phyloP scores from a whole-genome alignment of 2,113 vertebrate species.

The Myrmophylax atrothorax region DNA sequence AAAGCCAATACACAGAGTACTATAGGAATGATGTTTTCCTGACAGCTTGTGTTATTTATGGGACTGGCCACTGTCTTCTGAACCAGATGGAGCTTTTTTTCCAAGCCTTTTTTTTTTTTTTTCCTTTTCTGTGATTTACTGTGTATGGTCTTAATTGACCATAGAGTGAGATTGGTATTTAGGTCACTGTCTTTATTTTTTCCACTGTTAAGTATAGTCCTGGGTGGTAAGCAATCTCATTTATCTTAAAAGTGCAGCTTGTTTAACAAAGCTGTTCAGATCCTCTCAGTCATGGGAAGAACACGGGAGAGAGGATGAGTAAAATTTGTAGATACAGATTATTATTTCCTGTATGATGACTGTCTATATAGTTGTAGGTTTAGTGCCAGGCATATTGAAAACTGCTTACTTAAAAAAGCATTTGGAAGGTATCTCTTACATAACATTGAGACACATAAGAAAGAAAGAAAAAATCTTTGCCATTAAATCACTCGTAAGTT shows the following conservation, averaged over 20 bases:
- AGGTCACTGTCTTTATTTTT: not conserved
- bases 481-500: not conserved
- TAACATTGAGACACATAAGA: not conserved
- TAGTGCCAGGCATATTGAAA: not conserved
- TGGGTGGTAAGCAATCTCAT: not conserved
- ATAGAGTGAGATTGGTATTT: not conserved
- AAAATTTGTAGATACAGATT: not conserved
- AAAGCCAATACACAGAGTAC: slow-evolving; percentile 10
- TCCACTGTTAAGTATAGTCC: not conserved
- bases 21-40: slow-evolving; percentile 54
- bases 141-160: slow-evolving; percentile 7
- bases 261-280: not conserved
- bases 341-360: not conserved
- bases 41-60: slow-evolving; percentile 67
- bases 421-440: not conserved
- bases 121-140: not conserved
- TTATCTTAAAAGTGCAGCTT: not conserved
- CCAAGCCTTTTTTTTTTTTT: not conserved
- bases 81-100: slow-evolving; percentile 53
- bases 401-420: not conserved
- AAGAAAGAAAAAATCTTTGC: not conserved
- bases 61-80: slow-evolving; percentile 49
- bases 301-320: not conserved
- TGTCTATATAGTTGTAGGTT: not conserved
- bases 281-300: not conserved